Conservation (phyloP, 2,888 invertebrate genomes). For the Apamea sordens region DNA sequence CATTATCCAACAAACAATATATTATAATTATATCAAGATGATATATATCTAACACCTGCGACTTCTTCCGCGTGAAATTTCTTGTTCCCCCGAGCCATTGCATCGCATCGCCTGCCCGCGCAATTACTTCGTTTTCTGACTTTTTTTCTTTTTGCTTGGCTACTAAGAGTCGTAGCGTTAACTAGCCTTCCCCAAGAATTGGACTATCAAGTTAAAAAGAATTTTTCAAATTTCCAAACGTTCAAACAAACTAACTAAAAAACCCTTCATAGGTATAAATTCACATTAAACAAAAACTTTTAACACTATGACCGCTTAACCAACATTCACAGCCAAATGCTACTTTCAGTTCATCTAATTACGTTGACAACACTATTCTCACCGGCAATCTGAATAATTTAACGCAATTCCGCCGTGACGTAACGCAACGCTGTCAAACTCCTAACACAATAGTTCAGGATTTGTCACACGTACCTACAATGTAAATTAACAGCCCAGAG, state of each 20-base stretch:
- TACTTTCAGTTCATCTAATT: conserved; percentile 38
- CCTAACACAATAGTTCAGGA: conserved; percentile 60
- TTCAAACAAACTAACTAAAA: no score
- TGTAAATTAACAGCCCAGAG: conserved; percentile 68
- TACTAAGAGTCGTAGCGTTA: no score
- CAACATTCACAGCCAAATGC: conserved; percentile 14
- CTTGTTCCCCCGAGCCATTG: neutral
- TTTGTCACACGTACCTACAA: conserved; percentile 58
- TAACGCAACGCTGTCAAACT: conserved; percentile 50
- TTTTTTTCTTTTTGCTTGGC: no score
- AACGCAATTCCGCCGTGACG: conserved; percentile 52
- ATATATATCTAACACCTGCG: no score
- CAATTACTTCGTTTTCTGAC: neutral
- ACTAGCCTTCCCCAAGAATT: no score
- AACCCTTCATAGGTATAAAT: neutral
- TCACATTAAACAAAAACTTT: neutral
- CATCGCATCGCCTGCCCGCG: neutral
- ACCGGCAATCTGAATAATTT: conserved; percentile 59
- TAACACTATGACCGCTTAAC: neutral
- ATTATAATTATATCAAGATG: no score
- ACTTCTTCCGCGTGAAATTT: neutral
- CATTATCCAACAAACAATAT: no score
- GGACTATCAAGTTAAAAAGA: no score
- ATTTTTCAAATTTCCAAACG: no score
- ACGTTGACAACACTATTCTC: conserved; percentile 42